A percentile compares a stretch with the other conserved stretches of the same genome.
These are phyloP conservation scores for Motacilla alba DNA, from an alignment of 2,113 vertebrate species.

Conservation along the genomic window DNA sequence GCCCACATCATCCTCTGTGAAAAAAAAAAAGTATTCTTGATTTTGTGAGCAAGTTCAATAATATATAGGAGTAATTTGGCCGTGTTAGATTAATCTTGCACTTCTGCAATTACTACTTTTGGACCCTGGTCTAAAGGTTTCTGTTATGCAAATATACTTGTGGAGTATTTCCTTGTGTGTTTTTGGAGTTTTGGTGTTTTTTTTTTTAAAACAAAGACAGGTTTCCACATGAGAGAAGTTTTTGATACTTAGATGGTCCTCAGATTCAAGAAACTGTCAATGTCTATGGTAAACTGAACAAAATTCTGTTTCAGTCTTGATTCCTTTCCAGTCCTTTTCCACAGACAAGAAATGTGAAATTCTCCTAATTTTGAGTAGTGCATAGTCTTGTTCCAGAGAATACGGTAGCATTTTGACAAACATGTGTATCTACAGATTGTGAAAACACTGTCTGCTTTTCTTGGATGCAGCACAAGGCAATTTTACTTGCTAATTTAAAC, in stretches of 20 bases:
- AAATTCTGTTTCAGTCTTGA: background rate
- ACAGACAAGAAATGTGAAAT: background rate
- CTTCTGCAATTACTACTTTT: background rate
- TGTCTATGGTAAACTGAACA: background rate
- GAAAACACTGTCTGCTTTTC: background rate
- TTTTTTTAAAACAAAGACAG: background rate
- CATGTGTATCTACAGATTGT: background rate
- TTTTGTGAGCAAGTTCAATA: background rate
- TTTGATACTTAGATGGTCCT: background rate
- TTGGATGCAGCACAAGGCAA: background rate
- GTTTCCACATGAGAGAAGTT: background rate
- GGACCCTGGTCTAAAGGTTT: background rate
- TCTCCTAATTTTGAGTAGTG: background rate
- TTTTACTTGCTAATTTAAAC: background rate
- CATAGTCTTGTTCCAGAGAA: background rate
- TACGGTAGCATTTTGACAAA: background rate
- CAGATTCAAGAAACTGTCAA: background rate
- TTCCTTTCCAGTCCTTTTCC: background rate
- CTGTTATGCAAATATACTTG: background rate
- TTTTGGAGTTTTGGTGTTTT: accelerated
- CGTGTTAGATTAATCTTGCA: background rate
- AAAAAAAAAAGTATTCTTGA: background rate
- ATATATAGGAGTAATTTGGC: background rate
- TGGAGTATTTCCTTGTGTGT: background rate
- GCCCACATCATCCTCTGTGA: background rate